These are phyloP conservation scores for Gastrophryne carolinensis DNA, from an alignment of 2,797 vertebrate genomes.

Conservation along the genomic window DNA sequence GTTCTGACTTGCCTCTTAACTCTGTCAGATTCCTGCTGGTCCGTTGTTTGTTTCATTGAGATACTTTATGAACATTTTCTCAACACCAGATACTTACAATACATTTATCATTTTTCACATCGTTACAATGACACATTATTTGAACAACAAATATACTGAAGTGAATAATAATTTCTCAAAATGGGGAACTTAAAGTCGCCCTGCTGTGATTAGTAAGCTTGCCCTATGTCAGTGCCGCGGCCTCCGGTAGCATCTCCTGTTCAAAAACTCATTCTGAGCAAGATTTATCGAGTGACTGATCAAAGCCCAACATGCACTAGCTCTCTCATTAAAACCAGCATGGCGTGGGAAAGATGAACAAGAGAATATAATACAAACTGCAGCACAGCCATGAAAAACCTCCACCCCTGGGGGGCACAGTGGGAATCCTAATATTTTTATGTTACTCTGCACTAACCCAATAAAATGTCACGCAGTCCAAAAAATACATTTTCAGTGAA, in stretches of 20 bases:
- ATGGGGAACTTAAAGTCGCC: not conserved
- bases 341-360: not conserved
- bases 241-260: not conserved
- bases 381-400: not conserved
- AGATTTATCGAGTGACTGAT: conserved; percentile 27
- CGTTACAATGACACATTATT: conserved; percentile 2
- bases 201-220: conserved; percentile 14
- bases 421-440: not conserved
- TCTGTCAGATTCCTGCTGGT: too few species aligned
- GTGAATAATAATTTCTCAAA: conserved; percentile 35
- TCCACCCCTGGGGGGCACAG: not conserved
- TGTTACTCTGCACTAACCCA: not conserved
- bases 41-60: too few species aligned
- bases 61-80: too few species aligned
- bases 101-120: not conserved
- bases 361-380: not conserved
- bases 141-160: conserved; percentile 24
- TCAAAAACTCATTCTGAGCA: conserved; percentile 8
- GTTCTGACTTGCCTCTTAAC: too few species aligned
- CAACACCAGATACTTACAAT: not conserved
- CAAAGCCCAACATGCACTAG: not conserved
- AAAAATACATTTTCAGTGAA: not conserved
- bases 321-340: conserved; percentile 31
- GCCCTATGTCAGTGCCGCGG: not conserved
- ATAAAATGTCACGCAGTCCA: not conserved